Evolutionary conservation across 2,113 vertebrate species (phyloP).

Genomic region (Psilopogon haemacephalus): DNA sequence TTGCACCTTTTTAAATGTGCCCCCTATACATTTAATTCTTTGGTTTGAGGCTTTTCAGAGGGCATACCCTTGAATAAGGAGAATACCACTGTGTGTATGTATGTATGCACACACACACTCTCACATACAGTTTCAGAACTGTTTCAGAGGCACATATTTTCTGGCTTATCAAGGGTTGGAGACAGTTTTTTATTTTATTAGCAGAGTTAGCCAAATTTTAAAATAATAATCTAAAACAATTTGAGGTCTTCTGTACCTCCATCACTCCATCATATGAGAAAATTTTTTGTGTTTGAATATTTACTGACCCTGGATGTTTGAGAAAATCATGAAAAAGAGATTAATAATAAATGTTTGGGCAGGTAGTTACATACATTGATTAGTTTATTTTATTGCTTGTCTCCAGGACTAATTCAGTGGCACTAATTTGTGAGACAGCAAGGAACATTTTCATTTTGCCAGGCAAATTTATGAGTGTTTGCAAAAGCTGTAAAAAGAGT

Average conservation of each 20-base stretch:
- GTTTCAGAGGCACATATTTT: not conserved
- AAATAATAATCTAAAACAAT: not conserved
- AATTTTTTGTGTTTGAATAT: conserved; percentile 21
- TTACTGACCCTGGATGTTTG: conserved; percentile 23
- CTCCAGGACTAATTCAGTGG: conserved; percentile 19
- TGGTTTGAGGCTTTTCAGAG: not conserved
- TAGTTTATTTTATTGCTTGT: conserved; percentile 22
- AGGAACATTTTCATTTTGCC: not conserved
- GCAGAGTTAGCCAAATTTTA: not conserved
- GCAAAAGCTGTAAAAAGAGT: not conserved
- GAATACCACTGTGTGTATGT: not conserved
- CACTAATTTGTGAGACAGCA: not conserved
- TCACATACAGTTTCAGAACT: not conserved
- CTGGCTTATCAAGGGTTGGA: not conserved
- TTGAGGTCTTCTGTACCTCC: not conserved
- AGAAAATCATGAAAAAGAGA: conserved; percentile 15
- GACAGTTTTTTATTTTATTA: not conserved
- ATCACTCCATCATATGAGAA: not conserved
- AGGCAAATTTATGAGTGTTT: not conserved
- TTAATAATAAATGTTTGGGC: conserved; percentile 59
- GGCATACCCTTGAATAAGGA: not conserved
- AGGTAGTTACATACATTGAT: conserved; percentile 9
- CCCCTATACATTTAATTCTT: not conserved
- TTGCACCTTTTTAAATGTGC: not conserved
- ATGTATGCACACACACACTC: no score